Conservation (phyloP, 2,888 invertebrate genomes). For the Mesorhabditis spiculigera region DNA sequence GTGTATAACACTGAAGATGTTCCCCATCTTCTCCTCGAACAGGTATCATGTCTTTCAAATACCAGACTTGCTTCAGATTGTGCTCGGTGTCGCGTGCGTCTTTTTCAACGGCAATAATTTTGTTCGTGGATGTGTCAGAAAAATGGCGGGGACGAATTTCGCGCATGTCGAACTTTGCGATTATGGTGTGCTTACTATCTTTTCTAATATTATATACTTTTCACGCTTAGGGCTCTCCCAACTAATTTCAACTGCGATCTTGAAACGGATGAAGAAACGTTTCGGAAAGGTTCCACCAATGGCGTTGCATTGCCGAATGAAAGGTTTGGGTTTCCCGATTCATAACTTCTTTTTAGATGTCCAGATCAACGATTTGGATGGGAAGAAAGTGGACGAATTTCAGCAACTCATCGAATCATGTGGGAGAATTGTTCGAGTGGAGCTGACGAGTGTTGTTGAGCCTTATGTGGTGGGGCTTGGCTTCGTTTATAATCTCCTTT, state of each 20-base stretch:
- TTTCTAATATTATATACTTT: neutral
- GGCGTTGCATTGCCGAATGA: constrained; percentile 14
- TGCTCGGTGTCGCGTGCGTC: neutral
- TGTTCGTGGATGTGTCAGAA: neutral
- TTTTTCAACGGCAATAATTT: neutral
- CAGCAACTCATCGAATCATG: constrained; percentile 5
- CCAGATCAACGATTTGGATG: constrained; percentile 14
- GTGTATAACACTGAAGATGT: neutral
- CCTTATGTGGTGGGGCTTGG: constrained; percentile 10
- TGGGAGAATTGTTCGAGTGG: constrained; percentile 13
- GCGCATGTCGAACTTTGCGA: neutral
- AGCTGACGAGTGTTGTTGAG: constrained; percentile 10
- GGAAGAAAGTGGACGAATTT: constrained; percentile 9
- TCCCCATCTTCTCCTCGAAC: too few species aligned
- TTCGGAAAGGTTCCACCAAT: constrained; percentile 15
- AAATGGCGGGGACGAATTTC: neutral
- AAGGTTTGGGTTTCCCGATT: constrained; percentile 6
- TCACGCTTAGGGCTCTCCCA: constrained; percentile 6
- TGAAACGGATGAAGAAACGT: neutral
- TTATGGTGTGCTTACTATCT: neutral
- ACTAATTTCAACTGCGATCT: neutral
- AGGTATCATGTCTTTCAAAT: too few species aligned
- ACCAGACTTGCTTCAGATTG: neutral
- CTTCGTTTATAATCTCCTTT: neutral
- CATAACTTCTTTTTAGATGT: constrained; percentile 11